These are phyloP conservation scores for Thalassoma bifasciatum DNA, from an alignment of 2,113 vertebrate species.

Conservation along the genomic window DNA sequence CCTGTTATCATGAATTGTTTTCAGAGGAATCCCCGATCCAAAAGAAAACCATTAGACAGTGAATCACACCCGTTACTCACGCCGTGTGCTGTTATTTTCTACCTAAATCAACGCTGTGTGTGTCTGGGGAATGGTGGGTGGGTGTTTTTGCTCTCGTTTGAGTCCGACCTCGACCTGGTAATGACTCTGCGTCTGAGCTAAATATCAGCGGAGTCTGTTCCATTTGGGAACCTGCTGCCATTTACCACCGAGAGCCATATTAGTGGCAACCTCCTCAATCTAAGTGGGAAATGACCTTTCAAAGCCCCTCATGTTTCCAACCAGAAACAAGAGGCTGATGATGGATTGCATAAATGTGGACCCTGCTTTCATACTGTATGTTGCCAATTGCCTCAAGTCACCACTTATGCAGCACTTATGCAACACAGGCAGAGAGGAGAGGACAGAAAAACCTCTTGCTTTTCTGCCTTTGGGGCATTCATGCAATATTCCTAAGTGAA, in stretches of 20 bases:
- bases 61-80: neutral
- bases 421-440: neutral
- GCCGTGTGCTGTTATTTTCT: neutral
- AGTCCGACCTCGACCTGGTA: conserved; percentile 42
- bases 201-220: conserved; percentile 37
- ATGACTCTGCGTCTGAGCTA: conserved; percentile 38
- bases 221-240: conserved; percentile 36
- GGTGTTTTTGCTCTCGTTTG: neutral
- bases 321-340: conserved; percentile 24
- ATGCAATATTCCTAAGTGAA: neutral
- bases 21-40: conserved; percentile 21
- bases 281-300: conserved; percentile 61
- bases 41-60: conserved; percentile 9
- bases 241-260: conserved; percentile 41
- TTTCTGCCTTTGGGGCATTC: neutral
- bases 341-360: conserved; percentile 32
- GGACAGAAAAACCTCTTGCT: neutral
- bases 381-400: conserved; percentile 34
- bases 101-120: neutral
- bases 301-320: conserved; percentile 20
- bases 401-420: neutral
- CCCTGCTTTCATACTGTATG: neutral
- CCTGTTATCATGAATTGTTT: conserved; percentile 17
- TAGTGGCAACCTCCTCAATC: conserved; percentile 32
- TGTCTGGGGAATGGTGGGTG: neutral